These are phyloP conservation scores for Cardinalis cardinalis DNA, from an alignment of 2,113 vertebrate genomes.

Conservation along the genomic window DNA sequence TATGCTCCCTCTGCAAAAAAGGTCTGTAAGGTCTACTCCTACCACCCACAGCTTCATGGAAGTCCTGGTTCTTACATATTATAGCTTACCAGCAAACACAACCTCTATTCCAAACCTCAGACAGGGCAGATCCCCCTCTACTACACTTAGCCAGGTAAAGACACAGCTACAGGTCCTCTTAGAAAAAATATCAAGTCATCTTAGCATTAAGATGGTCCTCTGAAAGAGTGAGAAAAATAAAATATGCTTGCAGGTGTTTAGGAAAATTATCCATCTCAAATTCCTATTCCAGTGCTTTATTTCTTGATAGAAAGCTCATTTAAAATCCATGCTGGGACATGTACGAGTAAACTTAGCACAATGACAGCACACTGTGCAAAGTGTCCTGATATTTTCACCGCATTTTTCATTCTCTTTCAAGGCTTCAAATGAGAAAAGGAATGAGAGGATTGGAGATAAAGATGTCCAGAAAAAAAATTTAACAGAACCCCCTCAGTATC, in stretches of 20 bases:
- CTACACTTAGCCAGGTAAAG: background rate
- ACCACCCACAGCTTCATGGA: background rate
- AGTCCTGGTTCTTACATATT: background rate
- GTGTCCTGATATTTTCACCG: background rate
- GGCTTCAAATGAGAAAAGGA: background rate
- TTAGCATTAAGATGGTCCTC: background rate
- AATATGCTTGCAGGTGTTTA: background rate
- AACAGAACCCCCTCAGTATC: background rate
- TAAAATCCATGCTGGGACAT: background rate
- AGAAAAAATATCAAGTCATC: background rate
- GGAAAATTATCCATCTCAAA: background rate
- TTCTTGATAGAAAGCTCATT: background rate
- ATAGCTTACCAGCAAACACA: background rate
- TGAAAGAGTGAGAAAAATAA: background rate
- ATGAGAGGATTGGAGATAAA: background rate
- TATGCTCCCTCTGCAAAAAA: background rate
- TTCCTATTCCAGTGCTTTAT: background rate
- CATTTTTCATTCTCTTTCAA: background rate
- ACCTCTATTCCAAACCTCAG: background rate
- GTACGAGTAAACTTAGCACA: fast-evolving
- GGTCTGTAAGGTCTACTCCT: background rate
- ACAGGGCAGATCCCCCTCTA: background rate
- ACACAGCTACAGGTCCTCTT: background rate
- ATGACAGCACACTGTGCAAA: background rate
- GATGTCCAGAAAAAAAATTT: background rate